Base-by-base conservation (phyloP, 2,888 invertebrate species). In the Hypena proboscidalis region DNA sequence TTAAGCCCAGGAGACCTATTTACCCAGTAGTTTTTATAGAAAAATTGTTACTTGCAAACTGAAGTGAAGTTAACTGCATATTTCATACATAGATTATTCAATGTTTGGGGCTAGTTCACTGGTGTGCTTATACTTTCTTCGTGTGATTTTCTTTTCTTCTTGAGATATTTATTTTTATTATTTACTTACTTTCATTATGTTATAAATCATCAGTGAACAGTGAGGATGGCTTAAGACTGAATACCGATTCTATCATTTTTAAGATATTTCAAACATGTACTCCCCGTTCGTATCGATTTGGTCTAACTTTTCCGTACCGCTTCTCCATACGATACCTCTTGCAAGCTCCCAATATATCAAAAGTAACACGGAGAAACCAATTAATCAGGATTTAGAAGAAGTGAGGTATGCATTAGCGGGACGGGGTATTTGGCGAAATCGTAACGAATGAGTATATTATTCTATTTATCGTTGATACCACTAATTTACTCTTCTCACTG, bases 201-300 rank as follows among this genome's bases (percentile, higher is more conserved):
- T 39, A 11, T 29, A 8, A 37, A 21, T 5, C 48, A 46, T 43
- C 50, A 48, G 56, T 49, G 56, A 50, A 58, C 65, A 54, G 60
- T 67, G 48, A 58, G 46, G 57, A 62, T 57, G 54, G 57, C 58
- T 59, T 58, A 75, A 78, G 78, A 78, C 79, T 78, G 79, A 77
- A 55, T 69, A 60, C 47, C 19, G 53, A 62, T 61, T 68, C 64
- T 50, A 64, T 62, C 43, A 40, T 64, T 63, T 66, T 49, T 53
- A 67, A 56, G 67, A 73, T 71, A 72, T 71, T 59, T 61, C 47
- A 55, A n/a, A 38, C 41, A 34, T 64, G 53, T 66, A 54, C 26
- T n/a, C n/a, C n/a, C n/a, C n/a, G 48, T 57, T 51, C 39, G 48
- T 50, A 57, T 64, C 46, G 55, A 52, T 58, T 60, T 56, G 25